Evolutionary conservation across 2,888 invertebrate species (phyloP).

Genomic region (Drosophila koepferae): DNA sequence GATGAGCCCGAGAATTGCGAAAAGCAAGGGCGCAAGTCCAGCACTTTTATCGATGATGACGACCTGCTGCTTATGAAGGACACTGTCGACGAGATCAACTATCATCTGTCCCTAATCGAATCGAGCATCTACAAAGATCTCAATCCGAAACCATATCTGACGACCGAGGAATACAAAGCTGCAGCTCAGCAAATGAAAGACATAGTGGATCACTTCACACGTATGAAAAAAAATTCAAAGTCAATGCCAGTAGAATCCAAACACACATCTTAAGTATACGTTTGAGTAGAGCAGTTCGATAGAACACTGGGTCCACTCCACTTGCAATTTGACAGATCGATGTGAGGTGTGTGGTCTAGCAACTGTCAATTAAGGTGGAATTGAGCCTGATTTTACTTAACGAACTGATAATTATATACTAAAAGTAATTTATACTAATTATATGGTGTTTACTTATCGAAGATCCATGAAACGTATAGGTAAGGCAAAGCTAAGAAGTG

Average conservation of each 20-base stretch:
- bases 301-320: neutral
- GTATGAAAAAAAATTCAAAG: neutral
- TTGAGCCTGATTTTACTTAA: neutral
- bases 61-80: neutral
- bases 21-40: neutral
- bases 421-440: neutral
- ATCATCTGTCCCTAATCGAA: constrained; percentile 7
- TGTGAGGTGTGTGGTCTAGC: neutral
- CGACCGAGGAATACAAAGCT: neutral
- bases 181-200: neutral
- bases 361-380: neutral
- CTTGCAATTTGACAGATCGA: neutral
- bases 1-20: neutral
- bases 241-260: neutral
- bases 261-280: neutral
- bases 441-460: neutral
- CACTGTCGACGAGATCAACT: constrained; percentile 1
- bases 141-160: constrained; percentile 2
- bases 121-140: constrained; percentile 7
- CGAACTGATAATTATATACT: neutral
- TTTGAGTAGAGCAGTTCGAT: neutral
- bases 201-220: neutral
- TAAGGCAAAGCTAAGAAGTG: constrained; percentile 21
- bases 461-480: neutral
- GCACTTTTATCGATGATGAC: neutral